A percentile compares a stretch with the other conserved stretches of the same genome.
Conservation (phyloP, 2,113 vertebrate genomes). For the Anolis sagrei region DNA sequence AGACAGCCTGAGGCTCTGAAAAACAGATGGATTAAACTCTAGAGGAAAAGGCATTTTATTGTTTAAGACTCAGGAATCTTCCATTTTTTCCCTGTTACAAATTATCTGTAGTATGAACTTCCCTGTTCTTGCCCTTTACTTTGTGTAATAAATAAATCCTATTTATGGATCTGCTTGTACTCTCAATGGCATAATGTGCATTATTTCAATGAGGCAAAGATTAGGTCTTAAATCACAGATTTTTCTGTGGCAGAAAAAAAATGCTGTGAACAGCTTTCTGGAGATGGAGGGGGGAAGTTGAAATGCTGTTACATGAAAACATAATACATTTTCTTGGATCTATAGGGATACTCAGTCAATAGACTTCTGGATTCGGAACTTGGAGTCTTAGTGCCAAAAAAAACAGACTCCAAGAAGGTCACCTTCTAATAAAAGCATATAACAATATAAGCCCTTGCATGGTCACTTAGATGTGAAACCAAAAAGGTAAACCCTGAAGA, state of each 20-base stretch:
- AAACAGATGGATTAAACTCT: constrained; percentile 30
- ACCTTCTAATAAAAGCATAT: constrained; percentile 2
- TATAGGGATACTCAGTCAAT: background rate
- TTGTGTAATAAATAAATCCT: constrained; percentile 8
- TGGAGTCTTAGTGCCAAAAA: background rate
- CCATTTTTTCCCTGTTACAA: constrained; percentile 10
- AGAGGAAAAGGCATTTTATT: constrained; percentile 23
- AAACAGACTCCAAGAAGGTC: background rate
- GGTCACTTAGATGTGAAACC: background rate
- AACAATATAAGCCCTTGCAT: background rate
- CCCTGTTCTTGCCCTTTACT: constrained; percentile 26
- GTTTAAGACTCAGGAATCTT: constrained; percentile 11
- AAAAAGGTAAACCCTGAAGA: background rate
- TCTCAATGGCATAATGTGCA: constrained; percentile 32
- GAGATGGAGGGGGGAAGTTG: background rate
- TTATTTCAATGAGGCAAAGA: constrained; percentile 25
- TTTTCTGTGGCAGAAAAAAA: background rate
- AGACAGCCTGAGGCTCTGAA: constrained; percentile 22
- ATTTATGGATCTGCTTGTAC: constrained; percentile 12
- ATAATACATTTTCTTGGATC: constrained; percentile 5
- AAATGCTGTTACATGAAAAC: background rate
- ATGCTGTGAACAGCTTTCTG: background rate
- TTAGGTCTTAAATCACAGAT: constrained; percentile 23
- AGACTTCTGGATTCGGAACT: background rate
- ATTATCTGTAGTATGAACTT: constrained; percentile 4